Conservation (phyloP, 2,113 vertebrate species). For the Riparia riparia region DNA sequence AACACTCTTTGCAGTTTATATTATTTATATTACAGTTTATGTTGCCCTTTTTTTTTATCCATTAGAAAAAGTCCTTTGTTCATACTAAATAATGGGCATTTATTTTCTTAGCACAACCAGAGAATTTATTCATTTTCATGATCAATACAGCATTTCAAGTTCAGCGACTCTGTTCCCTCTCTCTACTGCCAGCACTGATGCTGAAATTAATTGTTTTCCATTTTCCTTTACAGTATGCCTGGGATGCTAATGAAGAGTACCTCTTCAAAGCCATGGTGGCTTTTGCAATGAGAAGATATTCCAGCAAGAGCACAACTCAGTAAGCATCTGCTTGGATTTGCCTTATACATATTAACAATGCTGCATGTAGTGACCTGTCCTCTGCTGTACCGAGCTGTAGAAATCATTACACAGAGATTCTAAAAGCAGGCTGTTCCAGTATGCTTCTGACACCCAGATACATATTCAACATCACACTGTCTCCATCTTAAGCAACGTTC, state of each 20-base stretch:
- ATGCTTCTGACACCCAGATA: not conserved
- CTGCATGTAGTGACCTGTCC: not conserved
- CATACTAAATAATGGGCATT: not conserved
- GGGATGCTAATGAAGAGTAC: slow-evolving; percentile 89
- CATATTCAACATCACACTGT: not conserved
- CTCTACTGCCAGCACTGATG: not conserved
- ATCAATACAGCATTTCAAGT: not conserved
- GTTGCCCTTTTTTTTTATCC: not conserved
- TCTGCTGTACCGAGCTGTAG: not conserved
- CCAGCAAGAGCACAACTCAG: slow-evolving; percentile 74
- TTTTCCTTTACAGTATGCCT: slow-evolving; percentile 85
- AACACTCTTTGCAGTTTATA: not conserved
- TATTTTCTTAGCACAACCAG: not conserved
- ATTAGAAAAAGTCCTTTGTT: not conserved
- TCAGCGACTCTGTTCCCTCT: not conserved
- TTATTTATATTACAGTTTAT: not conserved
- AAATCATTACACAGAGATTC: not conserved
- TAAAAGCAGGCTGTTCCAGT: not conserved
- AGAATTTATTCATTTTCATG: not conserved
- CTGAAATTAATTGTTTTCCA: slow-evolving; percentile 17
- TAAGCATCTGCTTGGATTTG: slow-evolving; percentile 74
- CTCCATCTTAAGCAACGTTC: not conserved
- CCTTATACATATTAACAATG: not conserved
- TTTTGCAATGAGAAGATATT: slow-evolving; percentile 86
- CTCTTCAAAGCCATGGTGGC: slow-evolving; percentile 90